These are phyloP conservation scores for Thymelicus lineola DNA, from an alignment of 2,888 invertebrate genomes.

Conservation along the genomic window DNA sequence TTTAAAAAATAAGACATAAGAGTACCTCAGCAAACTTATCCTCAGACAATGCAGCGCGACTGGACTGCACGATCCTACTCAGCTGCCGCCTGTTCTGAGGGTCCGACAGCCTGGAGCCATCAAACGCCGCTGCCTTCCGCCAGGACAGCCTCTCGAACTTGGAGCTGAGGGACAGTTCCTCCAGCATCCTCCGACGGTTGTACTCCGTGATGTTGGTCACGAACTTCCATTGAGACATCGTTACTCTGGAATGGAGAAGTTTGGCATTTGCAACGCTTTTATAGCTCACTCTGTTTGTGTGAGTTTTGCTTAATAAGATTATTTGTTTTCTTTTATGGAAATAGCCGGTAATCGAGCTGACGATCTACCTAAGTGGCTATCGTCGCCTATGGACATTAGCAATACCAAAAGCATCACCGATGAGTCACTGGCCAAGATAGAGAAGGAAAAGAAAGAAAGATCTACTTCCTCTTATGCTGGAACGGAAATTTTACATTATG, in stretches of 20 bases:
- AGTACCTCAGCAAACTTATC: constrained; percentile 90
- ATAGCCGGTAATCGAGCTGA: too few relatives aligned
- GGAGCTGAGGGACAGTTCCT: constrained; percentile 88
- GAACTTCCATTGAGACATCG: constrained; percentile 90
- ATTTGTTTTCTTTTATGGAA: too few relatives aligned
- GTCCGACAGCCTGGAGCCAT: constrained; percentile 88
- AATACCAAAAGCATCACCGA: too few relatives aligned
- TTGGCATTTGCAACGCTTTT: too few relatives aligned
- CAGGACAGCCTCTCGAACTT: constrained; percentile 91
- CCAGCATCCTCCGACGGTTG: constrained; percentile 89
- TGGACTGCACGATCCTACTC: constrained; percentile 88
- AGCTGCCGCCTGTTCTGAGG: constrained; percentile 88
- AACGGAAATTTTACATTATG: too few relatives aligned
- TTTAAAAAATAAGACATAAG: background rate
- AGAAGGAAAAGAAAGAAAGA: too few relatives aligned
- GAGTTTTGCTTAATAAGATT: too few relatives aligned
- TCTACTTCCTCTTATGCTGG: too few relatives aligned
- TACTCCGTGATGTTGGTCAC: constrained; percentile 91
- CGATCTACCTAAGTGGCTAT: too few relatives aligned
- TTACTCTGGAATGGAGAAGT: constrained; percentile 76
- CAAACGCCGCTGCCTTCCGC: constrained; percentile 89
- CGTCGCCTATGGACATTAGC: too few relatives aligned
- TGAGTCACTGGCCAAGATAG: too few relatives aligned
- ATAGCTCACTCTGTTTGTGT: too few relatives aligned
- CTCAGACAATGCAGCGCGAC: constrained; percentile 90